These are phyloP conservation scores for Tenrec ecaudatus DNA, from an alignment of 2,113 vertebrate species.

Conservation along the genomic window DNA sequence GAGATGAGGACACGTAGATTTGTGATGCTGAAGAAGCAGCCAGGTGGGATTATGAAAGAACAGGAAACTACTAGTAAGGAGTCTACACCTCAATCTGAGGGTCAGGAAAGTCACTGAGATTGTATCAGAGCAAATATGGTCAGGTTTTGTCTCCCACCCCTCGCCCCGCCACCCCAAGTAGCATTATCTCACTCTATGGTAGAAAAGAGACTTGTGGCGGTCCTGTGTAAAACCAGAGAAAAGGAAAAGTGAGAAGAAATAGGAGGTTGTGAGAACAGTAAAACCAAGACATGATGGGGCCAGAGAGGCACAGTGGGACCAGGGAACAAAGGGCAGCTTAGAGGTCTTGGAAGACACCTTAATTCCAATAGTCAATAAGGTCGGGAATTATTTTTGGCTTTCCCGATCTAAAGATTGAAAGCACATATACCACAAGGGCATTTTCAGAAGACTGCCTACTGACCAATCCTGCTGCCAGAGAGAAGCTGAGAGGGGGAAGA, in stretches of 20 bases:
- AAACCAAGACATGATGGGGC: too few species aligned
- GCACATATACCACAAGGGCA: not conserved
- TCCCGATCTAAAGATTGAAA: not conserved
- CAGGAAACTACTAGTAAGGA: not conserved
- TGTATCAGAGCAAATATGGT: not conserved
- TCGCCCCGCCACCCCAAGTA: not conserved
- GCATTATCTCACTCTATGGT: constrained; percentile 11
- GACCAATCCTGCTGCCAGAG: not conserved
- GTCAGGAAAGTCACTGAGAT: not conserved
- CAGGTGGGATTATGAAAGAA: not conserved
- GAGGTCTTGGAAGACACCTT: not conserved
- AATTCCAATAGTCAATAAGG: not conserved
- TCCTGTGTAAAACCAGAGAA: not conserved
- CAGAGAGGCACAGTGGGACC: not conserved
- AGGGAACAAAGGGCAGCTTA: not conserved
- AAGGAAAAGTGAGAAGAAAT: not conserved
- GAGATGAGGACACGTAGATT: not conserved
- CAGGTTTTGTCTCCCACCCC: constrained; percentile 55
- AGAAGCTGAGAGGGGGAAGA: not conserved
- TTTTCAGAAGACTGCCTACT: not conserved
- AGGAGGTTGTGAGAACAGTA: not conserved
- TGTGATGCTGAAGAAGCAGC: not conserved
- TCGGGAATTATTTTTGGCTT: not conserved
- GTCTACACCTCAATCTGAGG: not conserved
- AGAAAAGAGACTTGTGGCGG: constrained; percentile 44